Conservation (phyloP, 1,140 invertebrate genomes). For the Drosophila fuyamai region DNA sequence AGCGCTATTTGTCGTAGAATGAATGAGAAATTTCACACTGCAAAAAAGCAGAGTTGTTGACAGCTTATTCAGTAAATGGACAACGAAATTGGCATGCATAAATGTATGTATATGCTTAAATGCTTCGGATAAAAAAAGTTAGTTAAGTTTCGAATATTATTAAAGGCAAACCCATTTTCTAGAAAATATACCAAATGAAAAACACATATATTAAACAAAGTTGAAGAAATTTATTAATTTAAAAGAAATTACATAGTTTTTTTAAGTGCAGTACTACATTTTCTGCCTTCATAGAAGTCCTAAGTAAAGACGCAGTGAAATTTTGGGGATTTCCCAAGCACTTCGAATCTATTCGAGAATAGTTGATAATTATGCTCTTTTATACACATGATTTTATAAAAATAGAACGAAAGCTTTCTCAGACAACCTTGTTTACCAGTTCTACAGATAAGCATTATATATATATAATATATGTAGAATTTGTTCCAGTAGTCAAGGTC, state of each 20-base stretch:
- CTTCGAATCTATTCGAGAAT: background rate
- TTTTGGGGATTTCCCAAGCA: constrained; percentile 10
- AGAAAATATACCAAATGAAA: too few relatives aligned
- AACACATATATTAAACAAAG: too few relatives aligned
- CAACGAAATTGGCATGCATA: too few relatives aligned
- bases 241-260: background rate
- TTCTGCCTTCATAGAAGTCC: background rate
- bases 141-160: too few relatives aligned
- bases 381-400: background rate
- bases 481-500: constrained; percentile 21
- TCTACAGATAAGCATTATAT: constrained; percentile 14
- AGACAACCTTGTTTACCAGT: constrained; percentile 38
- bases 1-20: constrained; percentile 20
- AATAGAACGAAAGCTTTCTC: constrained; percentile 10
- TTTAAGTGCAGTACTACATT: background rate
- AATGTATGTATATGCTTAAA: too few relatives aligned
- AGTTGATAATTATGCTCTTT: background rate
- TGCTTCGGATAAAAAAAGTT: too few relatives aligned
- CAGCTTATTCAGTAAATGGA: too few relatives aligned
- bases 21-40: constrained; percentile 7
- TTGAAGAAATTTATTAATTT: too few relatives aligned
- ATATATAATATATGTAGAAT: background rate
- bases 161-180: too few relatives aligned
- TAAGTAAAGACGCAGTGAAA: background rate
- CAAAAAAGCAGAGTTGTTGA: background rate